These are phyloP conservation scores for Dasyprocta punctata DNA, from an alignment of 2,113 vertebrate species.

Conservation along the genomic window DNA sequence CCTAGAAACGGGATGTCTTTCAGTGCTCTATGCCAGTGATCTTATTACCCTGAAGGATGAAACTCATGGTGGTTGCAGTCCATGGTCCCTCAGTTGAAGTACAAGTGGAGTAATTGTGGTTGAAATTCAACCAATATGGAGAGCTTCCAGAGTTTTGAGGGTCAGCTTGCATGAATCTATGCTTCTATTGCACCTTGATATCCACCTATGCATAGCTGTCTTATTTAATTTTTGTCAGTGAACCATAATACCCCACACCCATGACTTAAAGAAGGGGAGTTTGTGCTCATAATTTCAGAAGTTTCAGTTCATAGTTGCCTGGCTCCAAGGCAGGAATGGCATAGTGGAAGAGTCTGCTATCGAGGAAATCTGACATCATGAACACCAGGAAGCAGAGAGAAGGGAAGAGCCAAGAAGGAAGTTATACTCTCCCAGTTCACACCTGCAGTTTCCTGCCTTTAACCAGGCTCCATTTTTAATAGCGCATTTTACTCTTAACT, in stretches of 20 bases:
- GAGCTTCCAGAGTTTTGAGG: not conserved
- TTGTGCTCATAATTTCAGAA: not conserved
- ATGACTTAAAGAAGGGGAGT: not conserved
- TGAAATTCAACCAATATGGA: too few species aligned
- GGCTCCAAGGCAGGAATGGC: not conserved
- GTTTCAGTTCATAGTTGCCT: not conserved
- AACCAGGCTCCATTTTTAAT: not conserved
- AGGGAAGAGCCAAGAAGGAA: not conserved
- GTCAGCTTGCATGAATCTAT: not conserved
- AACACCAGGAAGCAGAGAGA: not conserved
- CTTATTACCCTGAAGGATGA: not conserved
- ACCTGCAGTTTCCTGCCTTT: not conserved
- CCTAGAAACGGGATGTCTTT: not conserved
- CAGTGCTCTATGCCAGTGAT: not conserved
- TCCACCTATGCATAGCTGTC: not conserved
- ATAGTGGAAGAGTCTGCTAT: not conserved
- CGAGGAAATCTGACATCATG: not conserved
- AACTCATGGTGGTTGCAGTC: too few species aligned
- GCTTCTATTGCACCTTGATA: not conserved
- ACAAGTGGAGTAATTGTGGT: not conserved
- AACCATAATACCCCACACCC: not conserved
- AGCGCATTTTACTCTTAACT: not conserved
- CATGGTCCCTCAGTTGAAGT: not conserved
- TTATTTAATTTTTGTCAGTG: not conserved
- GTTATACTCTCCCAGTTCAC: not conserved